Conservation (phyloP, 64 coral and sea anemone species). For the Montipora foliosa region DNA sequence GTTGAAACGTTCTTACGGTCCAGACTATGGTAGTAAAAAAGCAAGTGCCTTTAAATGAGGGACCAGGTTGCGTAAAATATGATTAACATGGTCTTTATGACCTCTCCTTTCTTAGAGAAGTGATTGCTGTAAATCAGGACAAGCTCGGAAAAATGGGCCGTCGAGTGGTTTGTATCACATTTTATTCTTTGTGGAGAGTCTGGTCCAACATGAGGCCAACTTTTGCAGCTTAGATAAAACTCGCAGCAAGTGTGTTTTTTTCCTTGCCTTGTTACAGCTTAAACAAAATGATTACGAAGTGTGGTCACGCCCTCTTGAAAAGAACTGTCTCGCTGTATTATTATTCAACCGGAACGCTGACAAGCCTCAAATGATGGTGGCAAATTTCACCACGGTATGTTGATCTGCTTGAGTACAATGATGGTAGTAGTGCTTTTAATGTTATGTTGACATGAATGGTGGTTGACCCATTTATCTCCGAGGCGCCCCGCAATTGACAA, state of each 20-base stretch:
- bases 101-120: constrained; percentile 61
- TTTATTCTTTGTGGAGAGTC: background rate
- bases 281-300: constrained; percentile 58
- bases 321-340: constrained; percentile 81
- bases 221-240: background rate
- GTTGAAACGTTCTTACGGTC: too few relatives aligned
- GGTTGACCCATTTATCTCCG: background rate
- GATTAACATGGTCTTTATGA: background rate
- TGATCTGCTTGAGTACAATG: background rate
- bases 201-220: background rate
- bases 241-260: background rate
- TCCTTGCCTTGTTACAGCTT: background rate
- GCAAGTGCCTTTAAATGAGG: background rate
- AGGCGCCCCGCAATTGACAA: background rate
- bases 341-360: constrained; percentile 79
- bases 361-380: constrained; percentile 55
- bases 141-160: constrained; percentile 86
- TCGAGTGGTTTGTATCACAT: constrained; percentile 39
- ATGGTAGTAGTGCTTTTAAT: background rate
- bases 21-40: too few relatives aligned
- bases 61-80: background rate
- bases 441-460: background rate
- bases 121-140: constrained; percentile 92
- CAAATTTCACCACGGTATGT: constrained; percentile 79
- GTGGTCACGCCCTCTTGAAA: constrained; percentile 71